These are phyloP conservation scores for Chloropsis hardwickii DNA, from an alignment of 2,113 vertebrate genomes.

Conservation along the genomic window DNA sequence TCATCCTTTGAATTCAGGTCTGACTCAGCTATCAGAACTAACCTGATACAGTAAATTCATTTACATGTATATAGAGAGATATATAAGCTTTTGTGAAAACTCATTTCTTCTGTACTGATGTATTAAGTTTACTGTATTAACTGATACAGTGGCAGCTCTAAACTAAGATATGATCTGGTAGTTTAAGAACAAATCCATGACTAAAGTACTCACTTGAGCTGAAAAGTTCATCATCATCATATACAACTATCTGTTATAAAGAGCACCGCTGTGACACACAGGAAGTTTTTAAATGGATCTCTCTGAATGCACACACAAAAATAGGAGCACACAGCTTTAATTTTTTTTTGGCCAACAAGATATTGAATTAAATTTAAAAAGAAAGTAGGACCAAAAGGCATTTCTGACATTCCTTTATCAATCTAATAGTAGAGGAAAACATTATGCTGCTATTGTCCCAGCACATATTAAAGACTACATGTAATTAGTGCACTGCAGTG, in stretches of 20 bases:
- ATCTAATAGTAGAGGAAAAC: background rate
- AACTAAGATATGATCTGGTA: background rate
- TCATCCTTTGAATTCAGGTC: background rate
- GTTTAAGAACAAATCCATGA: background rate
- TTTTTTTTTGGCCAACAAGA: background rate
- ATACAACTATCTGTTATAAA: background rate
- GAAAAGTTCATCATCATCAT: background rate
- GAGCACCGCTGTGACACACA: background rate
- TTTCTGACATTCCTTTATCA: background rate
- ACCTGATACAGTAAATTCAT: background rate
- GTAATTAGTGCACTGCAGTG: background rate
- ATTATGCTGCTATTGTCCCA: background rate
- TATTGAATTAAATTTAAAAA: background rate
- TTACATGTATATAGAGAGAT: background rate
- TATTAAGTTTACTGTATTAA: background rate
- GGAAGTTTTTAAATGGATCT: background rate
- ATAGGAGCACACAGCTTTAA: background rate
- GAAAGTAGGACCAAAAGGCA: background rate
- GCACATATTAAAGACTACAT: background rate
- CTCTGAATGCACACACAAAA: background rate
- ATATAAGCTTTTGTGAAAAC: background rate
- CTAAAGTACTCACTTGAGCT: background rate
- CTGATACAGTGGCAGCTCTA: background rate
- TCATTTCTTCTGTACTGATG: background rate
- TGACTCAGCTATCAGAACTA: background rate